Conservation (phyloP, 2,113 vertebrate genomes). For the Pituophis catenifer region DNA sequence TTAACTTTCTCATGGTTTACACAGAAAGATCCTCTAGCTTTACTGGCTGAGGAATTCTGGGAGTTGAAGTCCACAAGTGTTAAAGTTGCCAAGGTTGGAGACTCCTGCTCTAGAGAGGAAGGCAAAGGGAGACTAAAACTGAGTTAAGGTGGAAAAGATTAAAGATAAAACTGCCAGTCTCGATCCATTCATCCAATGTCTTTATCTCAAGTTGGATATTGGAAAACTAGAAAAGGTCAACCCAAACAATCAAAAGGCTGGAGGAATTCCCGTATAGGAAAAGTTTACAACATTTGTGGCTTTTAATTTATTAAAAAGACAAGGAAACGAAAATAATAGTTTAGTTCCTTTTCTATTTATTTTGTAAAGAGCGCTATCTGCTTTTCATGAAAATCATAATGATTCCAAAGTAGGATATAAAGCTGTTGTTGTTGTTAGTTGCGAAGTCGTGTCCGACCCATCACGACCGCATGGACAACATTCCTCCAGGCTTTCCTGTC, state of each 20-base stretch:
- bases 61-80: too few species aligned
- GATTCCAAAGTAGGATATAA: not conserved
- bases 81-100: too few species aligned
- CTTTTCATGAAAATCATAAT: not conserved
- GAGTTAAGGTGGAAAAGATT: not conserved
- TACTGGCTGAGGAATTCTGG: too few species aligned
- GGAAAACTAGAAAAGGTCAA: not conserved
- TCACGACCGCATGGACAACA: too few species aligned
- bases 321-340: not conserved
- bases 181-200: not conserved
- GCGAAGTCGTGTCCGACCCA: too few species aligned
- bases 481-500: too few species aligned
- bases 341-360: not conserved
- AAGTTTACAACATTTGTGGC: not conserved
- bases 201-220: not conserved
- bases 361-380: not conserved
- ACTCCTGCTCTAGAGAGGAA: slow-evolving; percentile 14
- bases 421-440: not conserved
- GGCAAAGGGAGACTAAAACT: slow-evolving; percentile 11
- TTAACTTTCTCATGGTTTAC: slow-evolving; percentile 28
- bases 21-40: slow-evolving; percentile 8
- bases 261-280: not conserved
- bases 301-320: not conserved
- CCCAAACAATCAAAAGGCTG: not conserved
- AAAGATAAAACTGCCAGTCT: not conserved